Conservation (phyloP, 2,797 vertebrate genomes). For the Myotis myotis region DNA sequence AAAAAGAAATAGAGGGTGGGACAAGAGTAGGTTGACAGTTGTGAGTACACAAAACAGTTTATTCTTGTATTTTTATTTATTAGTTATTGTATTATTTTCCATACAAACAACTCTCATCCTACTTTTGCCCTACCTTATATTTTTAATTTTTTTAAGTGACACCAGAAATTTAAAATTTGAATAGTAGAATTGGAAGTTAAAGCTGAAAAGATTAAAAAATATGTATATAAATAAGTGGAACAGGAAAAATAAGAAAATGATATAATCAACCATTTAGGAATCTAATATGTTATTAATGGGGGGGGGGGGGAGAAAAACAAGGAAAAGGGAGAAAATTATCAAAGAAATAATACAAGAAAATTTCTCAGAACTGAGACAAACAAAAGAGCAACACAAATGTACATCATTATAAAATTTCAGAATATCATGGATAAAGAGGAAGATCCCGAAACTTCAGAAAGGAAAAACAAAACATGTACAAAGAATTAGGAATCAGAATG, state of each 20-base stretch:
- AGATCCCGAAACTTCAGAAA: background rate
- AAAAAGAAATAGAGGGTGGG: background rate
- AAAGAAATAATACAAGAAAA: constrained; percentile 19
- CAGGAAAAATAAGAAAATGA: background rate
- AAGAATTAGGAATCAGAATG: background rate
- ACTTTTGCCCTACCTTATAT: background rate
- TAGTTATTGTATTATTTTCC: background rate
- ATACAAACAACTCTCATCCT: background rate
- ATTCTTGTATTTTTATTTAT: background rate
- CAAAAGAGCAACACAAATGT: background rate
- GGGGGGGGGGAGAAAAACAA: background rate
- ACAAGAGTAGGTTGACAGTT: background rate
- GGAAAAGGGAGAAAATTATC: background rate
- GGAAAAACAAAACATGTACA: background rate
- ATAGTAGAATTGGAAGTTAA: background rate
- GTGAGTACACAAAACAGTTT: background rate
- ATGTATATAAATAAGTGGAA: background rate
- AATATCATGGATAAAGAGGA: background rate
- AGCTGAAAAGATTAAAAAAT: constrained; percentile 8
- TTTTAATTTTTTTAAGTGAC: background rate
- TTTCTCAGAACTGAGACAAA: background rate
- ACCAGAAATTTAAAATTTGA: background rate
- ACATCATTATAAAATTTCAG: background rate
- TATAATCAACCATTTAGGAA: background rate
- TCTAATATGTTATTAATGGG: background rate